These are phyloP conservation scores for Alcis repandata DNA, from an alignment of 2,888 invertebrate species.

Conservation along the genomic window DNA sequence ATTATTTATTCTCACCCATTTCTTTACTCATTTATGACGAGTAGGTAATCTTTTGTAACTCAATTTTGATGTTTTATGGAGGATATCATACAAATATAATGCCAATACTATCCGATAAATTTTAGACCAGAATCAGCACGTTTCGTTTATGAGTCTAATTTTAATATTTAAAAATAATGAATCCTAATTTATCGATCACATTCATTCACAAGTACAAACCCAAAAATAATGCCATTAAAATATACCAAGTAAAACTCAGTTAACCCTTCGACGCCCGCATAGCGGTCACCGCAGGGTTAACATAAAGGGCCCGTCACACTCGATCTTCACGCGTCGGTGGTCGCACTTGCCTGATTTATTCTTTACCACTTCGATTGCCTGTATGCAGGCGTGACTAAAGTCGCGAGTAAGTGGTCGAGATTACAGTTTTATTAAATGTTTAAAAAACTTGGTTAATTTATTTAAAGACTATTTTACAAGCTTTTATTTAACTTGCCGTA, in stretches of 20 bases:
- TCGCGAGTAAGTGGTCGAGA: conserved; percentile 35
- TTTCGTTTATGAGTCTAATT: too few species aligned
- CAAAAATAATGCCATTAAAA: conserved; percentile 24
- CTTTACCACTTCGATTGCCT: conserved; percentile 68
- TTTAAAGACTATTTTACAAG: not conserved
- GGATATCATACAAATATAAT: too few species aligned
- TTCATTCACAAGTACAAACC: not conserved
- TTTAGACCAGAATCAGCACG: too few species aligned
- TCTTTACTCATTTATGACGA: too few species aligned
- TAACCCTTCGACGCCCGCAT: conserved; percentile 62
- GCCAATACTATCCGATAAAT: too few species aligned
- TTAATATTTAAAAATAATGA: too few species aligned
- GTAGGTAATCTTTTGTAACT: too few species aligned
- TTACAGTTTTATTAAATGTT: conserved; percentile 30
- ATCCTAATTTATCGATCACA: too few species aligned
- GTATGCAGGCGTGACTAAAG: conserved; percentile 79
- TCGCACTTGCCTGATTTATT: conserved; percentile 68
- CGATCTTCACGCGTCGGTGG: conserved; percentile 64
- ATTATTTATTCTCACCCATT: too few species aligned
- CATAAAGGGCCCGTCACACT: conserved; percentile 59
- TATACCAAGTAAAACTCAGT: conserved; percentile 23
- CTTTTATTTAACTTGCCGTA: too few species aligned
- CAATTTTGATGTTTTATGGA: too few species aligned
- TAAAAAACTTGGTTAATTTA: conserved; percentile 2
- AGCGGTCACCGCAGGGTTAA: conserved; percentile 51